Percentiles rank a stretch among this genome's conserved stretches.
Conservation (phyloP, 2,888 invertebrate species). For the Thereva nobilitata region DNA sequence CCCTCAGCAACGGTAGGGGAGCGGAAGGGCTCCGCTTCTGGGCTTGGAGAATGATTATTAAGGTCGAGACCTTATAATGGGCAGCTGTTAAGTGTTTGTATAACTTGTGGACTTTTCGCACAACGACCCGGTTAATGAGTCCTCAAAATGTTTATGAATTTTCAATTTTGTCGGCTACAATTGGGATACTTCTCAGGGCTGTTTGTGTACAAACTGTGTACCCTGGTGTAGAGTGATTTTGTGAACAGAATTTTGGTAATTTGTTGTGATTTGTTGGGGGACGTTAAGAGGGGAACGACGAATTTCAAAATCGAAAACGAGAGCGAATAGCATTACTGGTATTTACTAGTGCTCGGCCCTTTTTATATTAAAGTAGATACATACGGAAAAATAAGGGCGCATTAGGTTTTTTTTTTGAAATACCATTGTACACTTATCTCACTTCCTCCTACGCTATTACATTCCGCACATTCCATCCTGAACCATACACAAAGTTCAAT, state of each 20-base stretch:
- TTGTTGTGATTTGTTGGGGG: neutral
- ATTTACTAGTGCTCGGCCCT: no score
- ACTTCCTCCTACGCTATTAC: no score
- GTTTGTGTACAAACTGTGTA: no score
- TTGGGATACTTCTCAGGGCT: neutral
- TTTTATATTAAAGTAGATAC: no score
- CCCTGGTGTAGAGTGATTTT: neutral
- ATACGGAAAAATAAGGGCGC: no score
- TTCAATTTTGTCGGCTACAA: slow-evolving; percentile 24
- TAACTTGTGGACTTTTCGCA: slow-evolving; percentile 36
- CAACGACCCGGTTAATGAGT: slow-evolving; percentile 32
- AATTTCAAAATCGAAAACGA: no score
- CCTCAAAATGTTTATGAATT: slow-evolving; percentile 24
- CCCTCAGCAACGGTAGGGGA: neutral
- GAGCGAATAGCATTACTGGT: no score
- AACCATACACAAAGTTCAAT: no score
- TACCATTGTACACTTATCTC: no score
- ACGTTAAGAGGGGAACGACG: neutral
- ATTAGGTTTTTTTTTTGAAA: no score
- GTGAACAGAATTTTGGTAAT: neutral
- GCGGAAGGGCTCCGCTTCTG: neutral
- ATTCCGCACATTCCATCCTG: no score
- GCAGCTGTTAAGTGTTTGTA: slow-evolving; percentile 32
- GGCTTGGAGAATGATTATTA: slow-evolving; percentile 30
- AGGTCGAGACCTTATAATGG: slow-evolving; percentile 34